Conservation (phyloP, 2,888 invertebrate genomes). For the Koerneria pararmatus region DNA sequence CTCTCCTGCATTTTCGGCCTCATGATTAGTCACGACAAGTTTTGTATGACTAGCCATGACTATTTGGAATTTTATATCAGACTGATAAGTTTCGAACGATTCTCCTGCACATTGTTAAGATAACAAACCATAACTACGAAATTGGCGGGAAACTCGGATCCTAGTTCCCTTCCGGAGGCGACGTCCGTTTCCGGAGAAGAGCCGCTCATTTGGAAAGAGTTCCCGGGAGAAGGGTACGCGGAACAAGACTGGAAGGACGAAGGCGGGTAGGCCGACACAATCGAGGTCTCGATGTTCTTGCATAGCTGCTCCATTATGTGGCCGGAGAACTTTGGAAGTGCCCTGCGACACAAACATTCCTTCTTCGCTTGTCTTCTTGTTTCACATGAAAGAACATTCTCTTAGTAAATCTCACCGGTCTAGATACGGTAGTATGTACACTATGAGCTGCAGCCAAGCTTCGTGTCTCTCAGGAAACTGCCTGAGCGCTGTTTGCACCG, state of each 20-base stretch:
- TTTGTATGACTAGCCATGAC: no score
- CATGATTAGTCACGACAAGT: no score
- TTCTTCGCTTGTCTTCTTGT: not conserved
- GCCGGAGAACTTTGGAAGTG: constrained; percentile 74
- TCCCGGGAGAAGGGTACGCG: no score
- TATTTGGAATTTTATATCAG: not conserved
- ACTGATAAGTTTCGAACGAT: not conserved
- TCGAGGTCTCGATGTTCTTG: constrained; percentile 71
- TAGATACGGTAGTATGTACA: constrained; percentile 76
- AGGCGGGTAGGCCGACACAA: constrained; percentile 27
- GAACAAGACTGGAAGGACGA: no score
- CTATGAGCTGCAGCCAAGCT: constrained; percentile 78
- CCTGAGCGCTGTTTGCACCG: constrained; percentile 75
- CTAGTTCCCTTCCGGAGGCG: constrained; percentile 16
- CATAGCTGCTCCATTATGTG: constrained; percentile 77
- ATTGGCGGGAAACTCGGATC: constrained; percentile 44
- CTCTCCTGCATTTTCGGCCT: no score
- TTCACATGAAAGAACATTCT: not conserved
- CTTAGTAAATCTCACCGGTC: constrained; percentile 57
- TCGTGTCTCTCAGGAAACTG: constrained; percentile 66
- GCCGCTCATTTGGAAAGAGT: no score
- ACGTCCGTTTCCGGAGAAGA: constrained; percentile 19
- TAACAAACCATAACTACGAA: constrained; percentile 41
- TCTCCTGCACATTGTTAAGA: not conserved
- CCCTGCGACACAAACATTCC: constrained; percentile 63